phyloP scores from a whole-genome alignment of 2,888 invertebrate genomes.

The Ochropleura plecta region DNA sequence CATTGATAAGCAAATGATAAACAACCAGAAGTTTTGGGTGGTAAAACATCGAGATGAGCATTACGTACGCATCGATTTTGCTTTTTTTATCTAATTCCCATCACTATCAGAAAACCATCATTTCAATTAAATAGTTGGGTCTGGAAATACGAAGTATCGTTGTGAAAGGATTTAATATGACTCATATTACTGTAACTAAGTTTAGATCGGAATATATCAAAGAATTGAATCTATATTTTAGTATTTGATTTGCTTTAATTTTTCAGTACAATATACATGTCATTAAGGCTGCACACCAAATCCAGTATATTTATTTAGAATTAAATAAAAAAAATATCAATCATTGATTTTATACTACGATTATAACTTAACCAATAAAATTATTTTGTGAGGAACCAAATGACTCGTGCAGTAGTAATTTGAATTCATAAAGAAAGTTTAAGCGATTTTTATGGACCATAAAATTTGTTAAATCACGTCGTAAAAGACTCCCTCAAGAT shows the following conservation, averaged over 20 bases:
- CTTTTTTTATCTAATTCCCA: no score
- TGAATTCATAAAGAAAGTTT: not conserved
- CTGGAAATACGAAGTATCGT: no score
- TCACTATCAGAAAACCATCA: no score
- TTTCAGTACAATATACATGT: not conserved
- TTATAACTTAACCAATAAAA: conserved; percentile 2
- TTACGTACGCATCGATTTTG: not conserved
- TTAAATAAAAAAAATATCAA: not conserved
- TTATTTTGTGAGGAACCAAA: not conserved
- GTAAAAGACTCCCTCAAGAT: not conserved
- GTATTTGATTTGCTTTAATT: not conserved
- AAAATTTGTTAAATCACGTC: conserved; percentile 19
- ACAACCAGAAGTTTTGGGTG: not conserved
- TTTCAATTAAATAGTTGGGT: no score
- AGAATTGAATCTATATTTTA: not conserved
- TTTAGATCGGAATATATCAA: not conserved
- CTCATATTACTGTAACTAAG: not conserved
- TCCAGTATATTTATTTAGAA: not conserved
- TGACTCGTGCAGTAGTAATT: not conserved
- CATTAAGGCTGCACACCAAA: not conserved
- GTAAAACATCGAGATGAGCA: not conserved
- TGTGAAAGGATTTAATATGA: not conserved
- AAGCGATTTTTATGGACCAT: conserved; percentile 8
- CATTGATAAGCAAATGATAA: not conserved
- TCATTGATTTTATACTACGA: not conserved